A percentile compares a stretch with the other conserved stretches of the same genome.
These are phyloP conservation scores for Drosophila chauvacae DNA, from an alignment of 1,140 invertebrate genomes.

Conservation along the genomic window DNA sequence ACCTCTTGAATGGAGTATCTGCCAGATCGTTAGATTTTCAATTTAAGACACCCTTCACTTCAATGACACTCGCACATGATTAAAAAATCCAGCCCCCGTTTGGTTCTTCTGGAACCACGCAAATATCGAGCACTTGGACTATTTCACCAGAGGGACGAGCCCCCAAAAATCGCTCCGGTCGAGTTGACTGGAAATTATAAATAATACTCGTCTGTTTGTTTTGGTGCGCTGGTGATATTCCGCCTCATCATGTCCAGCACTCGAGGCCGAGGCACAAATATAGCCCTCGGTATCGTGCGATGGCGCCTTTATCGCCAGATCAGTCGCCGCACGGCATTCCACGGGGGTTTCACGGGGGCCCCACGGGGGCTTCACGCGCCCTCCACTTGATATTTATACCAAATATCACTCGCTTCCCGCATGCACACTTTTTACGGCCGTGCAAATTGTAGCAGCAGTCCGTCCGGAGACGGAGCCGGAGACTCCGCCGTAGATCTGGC, in stretches of 20 bases:
- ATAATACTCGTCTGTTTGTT: conserved; percentile 51
- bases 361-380: conserved; percentile 62
- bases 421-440: conserved; percentile 53
- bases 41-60: conserved; percentile 26
- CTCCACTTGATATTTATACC: conserved; percentile 24
- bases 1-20: neutral
- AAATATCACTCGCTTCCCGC: conserved; percentile 46
- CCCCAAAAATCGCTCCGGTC: conserved; percentile 53
- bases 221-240: conserved; percentile 28
- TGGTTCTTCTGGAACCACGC: conserved; percentile 23
- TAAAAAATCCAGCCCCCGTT: conserved; percentile 11
- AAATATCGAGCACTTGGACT: conserved; percentile 21
- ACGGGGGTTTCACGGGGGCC: conserved; percentile 54
- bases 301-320: conserved; percentile 56
- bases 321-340: conserved; percentile 45
- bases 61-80: conserved; percentile 25
- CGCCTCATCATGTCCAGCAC: conserved; percentile 45
- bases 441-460: conserved; percentile 26
- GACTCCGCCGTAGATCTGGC: conserved; percentile 11
- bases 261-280: conserved; percentile 42
- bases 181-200: conserved; percentile 51
- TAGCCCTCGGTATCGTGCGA: conserved; percentile 46
- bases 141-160: conserved; percentile 79
- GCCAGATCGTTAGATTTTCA: conserved; percentile 9
- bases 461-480: conserved; percentile 24